phyloP scores from a whole-genome alignment of 2,888 invertebrate genomes.

The Drosophila prostipennis region DNA sequence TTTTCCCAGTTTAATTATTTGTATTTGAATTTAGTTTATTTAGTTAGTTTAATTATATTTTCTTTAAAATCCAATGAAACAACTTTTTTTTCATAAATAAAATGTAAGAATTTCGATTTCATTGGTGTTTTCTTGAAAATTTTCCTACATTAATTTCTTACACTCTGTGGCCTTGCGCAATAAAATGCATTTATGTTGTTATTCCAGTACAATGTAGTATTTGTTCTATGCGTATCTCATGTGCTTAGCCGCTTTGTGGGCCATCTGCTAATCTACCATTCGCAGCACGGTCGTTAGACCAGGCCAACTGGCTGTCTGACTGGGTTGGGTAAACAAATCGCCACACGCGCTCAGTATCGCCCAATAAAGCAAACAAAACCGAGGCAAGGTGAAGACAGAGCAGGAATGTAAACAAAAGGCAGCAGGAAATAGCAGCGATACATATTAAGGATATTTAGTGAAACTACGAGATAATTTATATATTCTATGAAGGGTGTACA shows the following conservation, averaged over 20 bases:
- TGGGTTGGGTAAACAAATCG: constrained; percentile 40
- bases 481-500: not conserved
- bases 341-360: constrained; percentile 21
- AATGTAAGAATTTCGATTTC: not conserved
- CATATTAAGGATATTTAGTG: not conserved
- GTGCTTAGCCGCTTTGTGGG: constrained; percentile 7
- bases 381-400: constrained; percentile 23
- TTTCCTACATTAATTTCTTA: not conserved
- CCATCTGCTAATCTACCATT: constrained; percentile 46
- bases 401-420: constrained; percentile 24
- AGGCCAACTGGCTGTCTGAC: constrained; percentile 18
- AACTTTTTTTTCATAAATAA: not conserved
- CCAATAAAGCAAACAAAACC: constrained; percentile 39
- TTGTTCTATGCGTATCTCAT: constrained; percentile 17
- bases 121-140: not conserved
- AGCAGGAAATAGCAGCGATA: constrained; percentile 21
- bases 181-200: constrained; percentile 16
- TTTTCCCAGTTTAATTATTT: too few relatives aligned
- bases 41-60: not conserved
- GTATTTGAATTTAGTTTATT: too few relatives aligned
- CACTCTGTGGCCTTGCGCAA: not conserved
- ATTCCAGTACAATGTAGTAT: constrained; percentile 4
- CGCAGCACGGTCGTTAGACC: constrained; percentile 27
- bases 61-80: not conserved
- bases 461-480: not conserved